Evolutionary conservation across 1,140 invertebrate species (phyloP), one percentile per base, ranked within the genome.

Genomic region (Aphidius gifuensis): DNA sequence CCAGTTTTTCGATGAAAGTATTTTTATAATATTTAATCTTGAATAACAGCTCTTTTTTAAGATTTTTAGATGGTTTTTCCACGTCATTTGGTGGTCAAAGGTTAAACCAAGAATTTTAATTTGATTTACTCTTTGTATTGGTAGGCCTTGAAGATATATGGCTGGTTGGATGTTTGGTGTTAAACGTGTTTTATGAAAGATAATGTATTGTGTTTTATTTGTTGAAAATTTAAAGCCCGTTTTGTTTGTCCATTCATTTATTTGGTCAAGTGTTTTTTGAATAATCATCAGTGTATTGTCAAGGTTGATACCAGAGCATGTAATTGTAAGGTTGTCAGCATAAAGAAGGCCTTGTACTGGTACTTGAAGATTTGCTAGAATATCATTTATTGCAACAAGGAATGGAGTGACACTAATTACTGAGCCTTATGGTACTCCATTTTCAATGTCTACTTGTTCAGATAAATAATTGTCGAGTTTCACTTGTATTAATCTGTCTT

Each of bases 61-160:
- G 5, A 44, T 16, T 1, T 8, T 57, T 0, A 68, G 55, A n/a
- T 67, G 58, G 0, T 8, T 8, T 51, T 51, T 64, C 65, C 60
- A 71, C 5, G 45, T 62, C 9, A 68, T 6, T 57, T 61, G 63
- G 1, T 50, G 40, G 45, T 70, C 63, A 48, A 71, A 65, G 6
- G 43, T 49, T 4, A 66, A n/a, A 2, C 66, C 70, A 1, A 71
- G 61, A 5, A 69, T 64, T 67, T 66, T 66, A 5, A 64, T 58
- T 4, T 45, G 38, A 0, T 68, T 9, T 0, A 49, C 49, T n/a
- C 32, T 63, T 63, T 40, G 1, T 63, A 44, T 60, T 47, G 5
- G 9, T 62, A 21, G 6, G 21, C 60, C 32, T 48, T 58, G 16
- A 1, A 48, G 38, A 11, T 3, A 49, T 5, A 42, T 64, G 21